Conservation (phyloP, 1,140 invertebrate genomes). For the Trachymyrmex cornetzi region DNA sequence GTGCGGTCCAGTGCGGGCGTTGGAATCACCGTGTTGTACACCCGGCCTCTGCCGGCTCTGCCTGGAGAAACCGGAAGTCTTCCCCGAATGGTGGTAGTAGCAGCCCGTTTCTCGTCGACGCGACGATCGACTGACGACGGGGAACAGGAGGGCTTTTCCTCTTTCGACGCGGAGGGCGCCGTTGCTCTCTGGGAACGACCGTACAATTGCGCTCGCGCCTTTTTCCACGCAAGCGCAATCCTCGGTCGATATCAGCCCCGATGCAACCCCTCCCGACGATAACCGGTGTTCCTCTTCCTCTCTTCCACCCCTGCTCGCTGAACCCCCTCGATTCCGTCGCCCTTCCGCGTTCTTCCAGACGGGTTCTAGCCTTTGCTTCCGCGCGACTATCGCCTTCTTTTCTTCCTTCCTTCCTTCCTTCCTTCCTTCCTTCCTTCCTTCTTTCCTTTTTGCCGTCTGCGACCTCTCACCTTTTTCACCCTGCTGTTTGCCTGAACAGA, state of each 20-base stretch:
- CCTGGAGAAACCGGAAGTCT: conserved; percentile 58
- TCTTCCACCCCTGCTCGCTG: background rate
- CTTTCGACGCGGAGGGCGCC: conserved; percentile 60
- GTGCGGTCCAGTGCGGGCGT: conserved; percentile 78
- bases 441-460: background rate
- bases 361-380: background rate
- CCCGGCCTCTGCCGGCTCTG: conserved; percentile 2
- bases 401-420: background rate
- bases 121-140: conserved; percentile 75
- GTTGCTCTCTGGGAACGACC: conserved; percentile 71
- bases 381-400: background rate
- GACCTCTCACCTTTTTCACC: conserved; percentile 29
- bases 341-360: conserved; percentile 33
- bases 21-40: conserved; percentile 80
- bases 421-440: conserved; percentile 13
- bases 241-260: conserved; percentile 80
- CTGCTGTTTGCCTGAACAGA: background rate
- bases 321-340: background rate
- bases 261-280: conserved; percentile 51
- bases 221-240: conserved; percentile 82
- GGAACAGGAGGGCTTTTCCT: conserved; percentile 58
- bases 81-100: conserved; percentile 39
- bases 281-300: conserved; percentile 3
- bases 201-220: conserved; percentile 77
- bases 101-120: conserved; percentile 39